Evolutionary conservation across 2,113 vertebrate species (phyloP), one percentile per base, ranked within the genome.

Genomic region (Elephas maximus): DNA sequence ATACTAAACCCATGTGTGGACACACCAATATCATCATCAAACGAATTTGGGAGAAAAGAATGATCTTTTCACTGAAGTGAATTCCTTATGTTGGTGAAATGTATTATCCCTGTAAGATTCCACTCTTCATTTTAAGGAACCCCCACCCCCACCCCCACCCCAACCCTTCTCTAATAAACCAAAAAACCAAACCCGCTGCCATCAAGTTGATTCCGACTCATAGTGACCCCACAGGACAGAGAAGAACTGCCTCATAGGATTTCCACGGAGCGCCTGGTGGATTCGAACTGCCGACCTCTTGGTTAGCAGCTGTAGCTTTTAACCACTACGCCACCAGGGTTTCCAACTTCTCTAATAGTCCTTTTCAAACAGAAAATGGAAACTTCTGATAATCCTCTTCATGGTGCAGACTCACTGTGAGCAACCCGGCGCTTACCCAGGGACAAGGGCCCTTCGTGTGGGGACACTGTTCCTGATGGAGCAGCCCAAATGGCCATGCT

Each of bases 371-470:
- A 85, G 23, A 81, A 14, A 41, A 23, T 0, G 12, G 17, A 37
- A 62, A 12, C 15, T 23, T 1, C 28, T 8, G 15, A 71, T 45
- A 3, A 12, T 14, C 76, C 21, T 3, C 18, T 21, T 33, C 77
- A 6, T 1, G 17, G 6, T 8, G 9, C 4, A 11, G 17, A 71
- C 2, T n/a, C 28, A 76, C 37, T 4, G 0, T 23, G n/a, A 57
- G 28, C 60, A 6, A 4, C 10, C 3, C 0, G 62, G 0, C 26
- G 37, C 65, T 14, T 0, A 0, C 11, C 28, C 71, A 1, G 48
- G 0, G 76, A 30, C n/a, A 0, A 11, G 2, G 23, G 33, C 30
- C 67, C 80, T 45, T 0, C 0, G 17, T 8, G 24, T 23, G 24
- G 11, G 57, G 14, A 67, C 0, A 0, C 4, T 11, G 33, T 17